Conservation (phyloP, 2,888 invertebrate species). For the Rotaria socialis region DNA sequence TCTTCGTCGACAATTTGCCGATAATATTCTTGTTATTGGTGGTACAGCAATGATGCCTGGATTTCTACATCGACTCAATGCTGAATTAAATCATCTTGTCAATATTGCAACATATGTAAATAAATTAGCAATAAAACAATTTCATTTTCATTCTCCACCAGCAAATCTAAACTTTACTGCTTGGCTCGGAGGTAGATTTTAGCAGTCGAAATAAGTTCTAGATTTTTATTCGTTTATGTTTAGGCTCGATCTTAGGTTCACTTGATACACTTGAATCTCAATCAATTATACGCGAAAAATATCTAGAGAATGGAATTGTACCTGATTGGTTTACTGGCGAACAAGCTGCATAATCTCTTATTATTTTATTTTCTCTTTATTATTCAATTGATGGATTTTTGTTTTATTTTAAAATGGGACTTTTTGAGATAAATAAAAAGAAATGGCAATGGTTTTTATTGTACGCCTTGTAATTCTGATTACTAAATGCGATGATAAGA, state of each 20-base stretch:
- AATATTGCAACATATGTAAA: conserved; percentile 62
- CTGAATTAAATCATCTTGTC: conserved; percentile 71
- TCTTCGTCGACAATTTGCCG: conserved; percentile 71
- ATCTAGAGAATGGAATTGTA: conserved; percentile 39
- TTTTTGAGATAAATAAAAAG: not conserved
- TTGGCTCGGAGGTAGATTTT: conserved; percentile 73
- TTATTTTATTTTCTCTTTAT: not conserved
- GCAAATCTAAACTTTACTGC: conserved; percentile 75
- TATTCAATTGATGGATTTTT: not conserved
- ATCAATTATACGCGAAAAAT: conserved; percentile 68
- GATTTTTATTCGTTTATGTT: not conserved
- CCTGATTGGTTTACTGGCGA: conserved; percentile 47
- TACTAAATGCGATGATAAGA: too few species aligned
- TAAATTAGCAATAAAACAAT: conserved; percentile 64
- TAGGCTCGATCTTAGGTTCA: conserved; percentile 70
- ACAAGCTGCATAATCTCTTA: conserved; percentile 21
- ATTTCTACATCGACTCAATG: conserved; percentile 72
- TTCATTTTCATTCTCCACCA: conserved; percentile 77
- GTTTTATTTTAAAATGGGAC: not conserved
- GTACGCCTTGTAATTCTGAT: too few species aligned
- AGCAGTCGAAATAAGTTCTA: not conserved
- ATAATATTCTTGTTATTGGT: conserved; percentile 79
- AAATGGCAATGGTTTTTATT: not conserved
- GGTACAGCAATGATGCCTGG: conserved; percentile 80
- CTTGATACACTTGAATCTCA: conserved; percentile 69